These are phyloP conservation scores for Sphyrna mokarran DNA, from an alignment of 2,113 vertebrate species.

Conservation along the genomic window DNA sequence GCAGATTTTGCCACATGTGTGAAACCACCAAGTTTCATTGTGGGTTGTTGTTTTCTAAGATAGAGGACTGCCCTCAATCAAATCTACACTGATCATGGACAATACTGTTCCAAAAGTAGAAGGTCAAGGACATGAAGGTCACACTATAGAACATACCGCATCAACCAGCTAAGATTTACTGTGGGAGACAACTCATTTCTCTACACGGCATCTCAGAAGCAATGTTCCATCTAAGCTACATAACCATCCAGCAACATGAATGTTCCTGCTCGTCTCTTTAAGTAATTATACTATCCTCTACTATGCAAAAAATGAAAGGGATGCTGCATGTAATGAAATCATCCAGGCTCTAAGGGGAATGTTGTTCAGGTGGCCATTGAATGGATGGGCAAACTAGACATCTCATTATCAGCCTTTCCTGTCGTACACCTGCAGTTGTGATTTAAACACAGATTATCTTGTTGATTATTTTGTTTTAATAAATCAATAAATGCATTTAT, in stretches of 20 bases:
- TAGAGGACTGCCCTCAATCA: neutral
- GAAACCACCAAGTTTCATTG: too few species aligned
- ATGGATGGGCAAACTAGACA: neutral
- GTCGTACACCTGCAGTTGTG: neutral
- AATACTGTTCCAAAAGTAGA: neutral
- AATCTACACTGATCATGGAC: neutral
- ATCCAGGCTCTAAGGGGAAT: neutral
- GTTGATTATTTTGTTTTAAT: constrained; percentile 13
- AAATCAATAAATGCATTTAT: constrained; percentile 4
- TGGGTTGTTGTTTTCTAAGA: neutral
- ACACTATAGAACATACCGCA: neutral
- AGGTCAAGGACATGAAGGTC: neutral
- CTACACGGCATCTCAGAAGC: neutral
- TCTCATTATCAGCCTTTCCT: neutral
- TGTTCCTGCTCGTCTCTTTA: too few species aligned
- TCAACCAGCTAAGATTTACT: neutral
- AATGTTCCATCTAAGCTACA: neutral
- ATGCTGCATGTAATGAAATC: neutral
- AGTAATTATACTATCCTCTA: too few species aligned
- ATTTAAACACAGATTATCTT: constrained; percentile 5
- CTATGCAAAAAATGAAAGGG: neutral
- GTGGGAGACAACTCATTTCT: neutral
- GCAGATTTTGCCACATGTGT: too few species aligned
- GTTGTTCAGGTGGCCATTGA: neutral
- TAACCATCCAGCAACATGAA: too few species aligned